A percentile compares a stretch with the other conserved stretches of the same genome.
phyloP scores from a whole-genome alignment of 2,113 vertebrate species.

The Datnioides undecimradiatus region DNA sequence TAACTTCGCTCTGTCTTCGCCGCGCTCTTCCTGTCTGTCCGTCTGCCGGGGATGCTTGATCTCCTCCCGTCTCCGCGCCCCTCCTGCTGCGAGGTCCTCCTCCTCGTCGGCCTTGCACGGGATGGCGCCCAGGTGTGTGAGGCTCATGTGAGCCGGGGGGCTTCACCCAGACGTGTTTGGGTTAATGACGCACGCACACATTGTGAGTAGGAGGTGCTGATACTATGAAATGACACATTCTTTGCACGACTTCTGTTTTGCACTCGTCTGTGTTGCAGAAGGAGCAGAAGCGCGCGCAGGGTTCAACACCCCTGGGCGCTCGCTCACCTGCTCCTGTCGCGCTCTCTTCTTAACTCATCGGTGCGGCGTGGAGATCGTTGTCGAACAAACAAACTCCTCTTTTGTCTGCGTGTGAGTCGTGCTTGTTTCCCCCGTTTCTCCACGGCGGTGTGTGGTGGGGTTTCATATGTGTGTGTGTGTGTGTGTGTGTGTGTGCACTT shows the following conservation, averaged over 20 bases:
- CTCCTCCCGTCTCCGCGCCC: conserved; percentile 21
- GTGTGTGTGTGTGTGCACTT: conserved; percentile 47
- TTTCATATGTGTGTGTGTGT: conserved; percentile 46
- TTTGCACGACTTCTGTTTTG: not conserved
- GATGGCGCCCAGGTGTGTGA: conserved; percentile 22
- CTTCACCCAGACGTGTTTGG: conserved; percentile 38
- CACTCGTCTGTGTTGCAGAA: not conserved
- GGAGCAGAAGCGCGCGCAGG: not conserved
- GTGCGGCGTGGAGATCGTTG: conserved; percentile 66
- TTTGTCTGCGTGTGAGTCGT: conserved; percentile 70
- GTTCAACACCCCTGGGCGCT: conserved; percentile 60
- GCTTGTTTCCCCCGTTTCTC: conserved; percentile 69
- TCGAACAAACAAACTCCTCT: conserved; percentile 71
- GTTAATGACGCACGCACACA: not conserved
- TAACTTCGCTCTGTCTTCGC: conserved; percentile 55
- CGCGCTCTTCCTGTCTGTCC: conserved; percentile 26
- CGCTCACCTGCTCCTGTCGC: conserved; percentile 58
- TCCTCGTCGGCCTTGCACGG: conserved; percentile 40
- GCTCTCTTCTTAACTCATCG: conserved; percentile 57
- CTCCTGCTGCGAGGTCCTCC: conserved; percentile 45
- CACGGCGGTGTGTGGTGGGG: conserved; percentile 66
- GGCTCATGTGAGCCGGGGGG: not conserved
- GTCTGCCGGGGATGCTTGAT: conserved; percentile 29
- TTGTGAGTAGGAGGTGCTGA: conserved; percentile 7
- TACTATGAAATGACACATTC: conserved; percentile 33